These are phyloP conservation scores for Cryptops parisi DNA, from an alignment of 2,888 invertebrate species.

Conservation along the genomic window DNA sequence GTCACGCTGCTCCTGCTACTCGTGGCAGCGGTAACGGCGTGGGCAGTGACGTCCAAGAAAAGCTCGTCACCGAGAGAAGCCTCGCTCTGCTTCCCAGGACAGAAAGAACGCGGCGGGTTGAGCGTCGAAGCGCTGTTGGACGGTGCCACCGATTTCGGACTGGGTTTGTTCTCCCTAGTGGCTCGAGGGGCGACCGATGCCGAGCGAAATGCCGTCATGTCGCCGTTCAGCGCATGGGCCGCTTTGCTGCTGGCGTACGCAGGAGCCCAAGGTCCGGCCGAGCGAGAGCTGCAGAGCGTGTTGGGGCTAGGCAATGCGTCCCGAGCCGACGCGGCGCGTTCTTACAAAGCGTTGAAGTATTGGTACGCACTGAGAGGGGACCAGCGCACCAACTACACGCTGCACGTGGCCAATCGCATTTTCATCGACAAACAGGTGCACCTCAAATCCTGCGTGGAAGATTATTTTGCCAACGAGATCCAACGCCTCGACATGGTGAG, in stretches of 20 bases:
- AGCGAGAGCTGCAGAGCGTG: background rate
- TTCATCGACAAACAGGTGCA: conserved; percentile 2
- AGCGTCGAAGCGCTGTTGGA: conserved; percentile 11
- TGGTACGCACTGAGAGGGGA: conserved; percentile 4
- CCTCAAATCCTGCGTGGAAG: background rate
- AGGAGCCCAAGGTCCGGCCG: conserved; percentile 3
- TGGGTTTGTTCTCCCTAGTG: conserved; percentile 2
- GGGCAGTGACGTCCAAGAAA: too few relatives aligned
- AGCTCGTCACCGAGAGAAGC: too few relatives aligned
- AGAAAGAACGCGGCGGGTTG: conserved; percentile 1
- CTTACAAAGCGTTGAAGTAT: conserved; percentile 11
- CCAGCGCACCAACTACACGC: conserved; percentile 5
- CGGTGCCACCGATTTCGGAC: conserved; percentile 10
- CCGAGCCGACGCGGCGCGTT: conserved; percentile 6
- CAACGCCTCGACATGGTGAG: conserved; percentile 42
- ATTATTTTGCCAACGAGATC: conserved; percentile 4
- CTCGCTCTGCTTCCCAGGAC: too few relatives aligned
- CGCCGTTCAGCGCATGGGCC: conserved; percentile 12
- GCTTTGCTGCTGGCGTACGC: conserved; percentile 7
- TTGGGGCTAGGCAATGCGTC: conserved; percentile 3
- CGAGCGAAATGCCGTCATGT: conserved; percentile 2
- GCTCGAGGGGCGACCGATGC: background rate
- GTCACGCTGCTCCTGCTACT: too few relatives aligned
- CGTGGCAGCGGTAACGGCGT: too few relatives aligned
- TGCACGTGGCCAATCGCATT: conserved; percentile 6